These are phyloP conservation scores for Melangyna quadrimaculata DNA, from an alignment of 2,888 invertebrate species.

Conservation along the genomic window DNA sequence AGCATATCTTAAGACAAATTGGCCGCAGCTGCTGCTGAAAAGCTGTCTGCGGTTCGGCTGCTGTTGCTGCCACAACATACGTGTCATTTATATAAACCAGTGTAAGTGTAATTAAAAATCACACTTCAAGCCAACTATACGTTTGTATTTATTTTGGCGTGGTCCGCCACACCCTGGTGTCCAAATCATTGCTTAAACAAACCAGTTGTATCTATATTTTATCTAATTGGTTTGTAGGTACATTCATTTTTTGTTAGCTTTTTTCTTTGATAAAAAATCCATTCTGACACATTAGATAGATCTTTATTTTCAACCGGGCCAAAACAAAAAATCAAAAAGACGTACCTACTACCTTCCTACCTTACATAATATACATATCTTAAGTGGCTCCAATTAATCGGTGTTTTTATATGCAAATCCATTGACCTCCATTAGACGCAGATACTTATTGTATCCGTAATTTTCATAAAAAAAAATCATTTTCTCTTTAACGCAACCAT, in stretches of 20 bases:
- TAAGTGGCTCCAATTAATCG: conserved; percentile 62
- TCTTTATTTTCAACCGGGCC: neutral
- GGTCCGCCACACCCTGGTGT: conserved; percentile 28
- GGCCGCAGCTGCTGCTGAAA: conserved; percentile 28
- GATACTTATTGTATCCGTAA: conserved; percentile 36
- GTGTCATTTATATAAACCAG: conserved; percentile 23
- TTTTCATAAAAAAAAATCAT: conserved; percentile 14
- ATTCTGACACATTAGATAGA: conserved; percentile 9
- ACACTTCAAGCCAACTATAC: conserved; percentile 18
- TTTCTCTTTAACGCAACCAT: conserved; percentile 46
- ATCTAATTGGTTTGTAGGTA: neutral
- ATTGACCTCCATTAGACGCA: conserved; percentile 61
- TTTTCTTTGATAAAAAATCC: neutral
- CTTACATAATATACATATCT: conserved; percentile 26
- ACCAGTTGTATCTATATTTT: conserved; percentile 17
- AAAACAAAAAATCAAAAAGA: neutral
- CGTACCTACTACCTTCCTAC: too few species aligned
- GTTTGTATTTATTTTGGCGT: neutral
- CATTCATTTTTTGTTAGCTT: neutral
- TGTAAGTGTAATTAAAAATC: conserved; percentile 40
- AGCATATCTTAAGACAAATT: conserved; percentile 31
- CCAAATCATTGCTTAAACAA: neutral
- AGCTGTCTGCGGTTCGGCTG: neutral
- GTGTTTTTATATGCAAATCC: conserved; percentile 65
- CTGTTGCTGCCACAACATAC: conserved; percentile 8